Evolutionary conservation across 2,113 vertebrate genomes (phyloP), one percentile per base, ranked within the genome.

Genomic region (Peromyscus maniculatus): DNA sequence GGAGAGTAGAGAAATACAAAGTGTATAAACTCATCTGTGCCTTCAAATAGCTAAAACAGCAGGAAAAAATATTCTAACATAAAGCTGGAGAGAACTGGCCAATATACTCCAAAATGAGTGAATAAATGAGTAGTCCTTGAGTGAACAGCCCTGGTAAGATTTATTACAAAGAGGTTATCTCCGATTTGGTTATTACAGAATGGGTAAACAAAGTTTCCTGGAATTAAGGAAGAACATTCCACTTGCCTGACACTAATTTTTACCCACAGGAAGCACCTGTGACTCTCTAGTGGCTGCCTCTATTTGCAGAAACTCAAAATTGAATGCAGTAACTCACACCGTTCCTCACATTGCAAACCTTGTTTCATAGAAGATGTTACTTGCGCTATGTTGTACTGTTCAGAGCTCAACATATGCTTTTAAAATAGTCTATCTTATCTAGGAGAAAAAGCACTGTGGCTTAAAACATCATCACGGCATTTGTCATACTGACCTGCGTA

Each of bases 161-260:
- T 67, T 3, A 52, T 10, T 82, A 36, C 92, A 93, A 91, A 97
- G 24, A 91, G 46, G 7, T 78, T 52, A 13, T 49, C 12, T 84
- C 69, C 80, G 33, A 88, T 66, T 57, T 28, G 49, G 8, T 72
- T 96, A 80, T 95, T 55, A 62, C 9, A 88, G 72, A 33, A 33
- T 75, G 12, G 57, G 2, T 71, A 80, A 95, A 83, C 62, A 93
- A 79, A 91, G 33, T 39, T 77, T 55, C n/a, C 71, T 82, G 39
- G 62, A 91, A 91, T 80, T 71, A 43, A 39, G 5, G 77, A 84
- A 95, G n/a, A 90, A 4, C 33, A 82, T 96, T 93, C 71, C 77
- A 87, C 2, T 72, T 77, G 24, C 16, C 52, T 80, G 66, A 39
- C 12, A 91, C 5, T 28, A 12, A 24, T 82, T 96, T 82, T 49